Evolutionary conservation across 2,888 invertebrate genomes (phyloP).

Genomic region (Ormyrus rosae): DNA sequence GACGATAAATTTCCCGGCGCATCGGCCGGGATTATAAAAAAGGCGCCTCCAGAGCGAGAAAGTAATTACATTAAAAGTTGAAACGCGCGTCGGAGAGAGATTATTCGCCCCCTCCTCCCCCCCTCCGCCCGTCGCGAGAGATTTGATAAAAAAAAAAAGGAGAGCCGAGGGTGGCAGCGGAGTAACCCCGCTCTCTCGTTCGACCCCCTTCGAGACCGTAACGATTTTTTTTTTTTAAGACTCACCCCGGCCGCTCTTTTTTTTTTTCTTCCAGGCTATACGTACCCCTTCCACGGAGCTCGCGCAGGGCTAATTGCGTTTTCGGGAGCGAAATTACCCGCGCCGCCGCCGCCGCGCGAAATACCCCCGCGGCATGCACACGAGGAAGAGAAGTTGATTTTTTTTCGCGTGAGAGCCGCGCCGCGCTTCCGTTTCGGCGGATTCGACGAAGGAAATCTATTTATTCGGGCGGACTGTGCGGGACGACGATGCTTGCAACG

Average conservation of each 20-base stretch:
- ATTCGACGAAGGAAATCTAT: no score
- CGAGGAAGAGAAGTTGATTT: no score
- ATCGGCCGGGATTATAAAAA: neutral
- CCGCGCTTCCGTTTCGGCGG: no score
- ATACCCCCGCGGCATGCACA: neutral
- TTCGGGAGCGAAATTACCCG: conserved; percentile 45
- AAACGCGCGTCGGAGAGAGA: neutral
- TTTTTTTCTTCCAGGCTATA: neutral
- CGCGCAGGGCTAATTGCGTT: conserved; percentile 50
- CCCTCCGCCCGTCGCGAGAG: conserved; percentile 29
- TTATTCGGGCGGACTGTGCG: no score
- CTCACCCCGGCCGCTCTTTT: conserved; percentile 8
- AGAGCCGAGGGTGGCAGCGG: conserved; percentile 55
- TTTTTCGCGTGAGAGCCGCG: no score
- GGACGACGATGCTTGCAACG: no score
- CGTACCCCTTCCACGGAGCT: conserved; percentile 3
- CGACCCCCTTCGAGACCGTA: conserved; percentile 44
- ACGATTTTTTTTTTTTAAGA: conserved; percentile 53
- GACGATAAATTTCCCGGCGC: neutral
- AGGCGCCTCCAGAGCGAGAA: neutral
- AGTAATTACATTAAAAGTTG: conserved; percentile 56
- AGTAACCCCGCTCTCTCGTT: neutral
- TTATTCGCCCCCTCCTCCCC: conserved; percentile 34
- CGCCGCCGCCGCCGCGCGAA: no score
- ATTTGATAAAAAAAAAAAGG: conserved; percentile 38